Percentiles rank a stretch among this genome's conserved stretches.
These are phyloP conservation scores for Pogonomyrmex barbatus DNA, from an alignment of 1,140 invertebrate genomes.

Conservation along the genomic window DNA sequence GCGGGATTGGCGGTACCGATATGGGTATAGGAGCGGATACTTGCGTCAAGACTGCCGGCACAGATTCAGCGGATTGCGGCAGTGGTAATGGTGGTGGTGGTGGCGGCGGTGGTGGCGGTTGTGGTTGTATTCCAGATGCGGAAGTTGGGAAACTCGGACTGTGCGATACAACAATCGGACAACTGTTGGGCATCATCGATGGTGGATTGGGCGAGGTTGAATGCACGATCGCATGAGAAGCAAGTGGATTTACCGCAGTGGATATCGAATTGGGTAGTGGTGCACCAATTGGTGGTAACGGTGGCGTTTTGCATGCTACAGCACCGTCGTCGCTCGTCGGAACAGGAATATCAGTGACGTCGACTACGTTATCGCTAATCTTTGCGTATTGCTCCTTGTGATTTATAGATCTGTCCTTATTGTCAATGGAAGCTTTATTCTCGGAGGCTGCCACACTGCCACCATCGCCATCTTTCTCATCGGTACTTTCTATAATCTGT, in stretches of 20 bases:
- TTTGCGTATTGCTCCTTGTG: constrained; percentile 56
- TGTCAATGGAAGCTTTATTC: constrained; percentile 68
- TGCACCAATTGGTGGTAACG: constrained; percentile 75
- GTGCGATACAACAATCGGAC: constrained; percentile 53
- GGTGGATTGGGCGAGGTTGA: constrained; percentile 57
- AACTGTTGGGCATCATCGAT: constrained; percentile 58
- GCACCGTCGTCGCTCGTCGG: constrained; percentile 70
- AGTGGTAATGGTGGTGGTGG: constrained; percentile 65
- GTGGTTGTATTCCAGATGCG: constrained; percentile 55
- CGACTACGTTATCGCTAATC: constrained; percentile 83
- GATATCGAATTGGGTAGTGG: constrained; percentile 49
- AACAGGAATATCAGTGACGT: constrained; percentile 89
- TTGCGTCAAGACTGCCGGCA: constrained; percentile 71
- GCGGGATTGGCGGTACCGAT: constrained; percentile 69
- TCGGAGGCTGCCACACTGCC: constrained; percentile 66
- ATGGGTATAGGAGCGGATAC: constrained; percentile 76
- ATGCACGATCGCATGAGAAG: constrained; percentile 50
- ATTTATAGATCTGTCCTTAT: constrained; percentile 77
- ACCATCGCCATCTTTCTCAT: constrained; percentile 80
- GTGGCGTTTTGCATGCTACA: constrained; percentile 79
- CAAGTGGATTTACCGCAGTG: constrained; percentile 28
- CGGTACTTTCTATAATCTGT: constrained; percentile 83
- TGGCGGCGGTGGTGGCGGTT: constrained; percentile 66
- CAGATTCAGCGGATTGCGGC: constrained; percentile 60
- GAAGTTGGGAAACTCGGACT: constrained; percentile 65